A percentile compares a stretch with the other conserved stretches of the same genome.
phyloP scores from a whole-genome alignment of 2,113 vertebrate species.

The Stictonetta naevosa region DNA sequence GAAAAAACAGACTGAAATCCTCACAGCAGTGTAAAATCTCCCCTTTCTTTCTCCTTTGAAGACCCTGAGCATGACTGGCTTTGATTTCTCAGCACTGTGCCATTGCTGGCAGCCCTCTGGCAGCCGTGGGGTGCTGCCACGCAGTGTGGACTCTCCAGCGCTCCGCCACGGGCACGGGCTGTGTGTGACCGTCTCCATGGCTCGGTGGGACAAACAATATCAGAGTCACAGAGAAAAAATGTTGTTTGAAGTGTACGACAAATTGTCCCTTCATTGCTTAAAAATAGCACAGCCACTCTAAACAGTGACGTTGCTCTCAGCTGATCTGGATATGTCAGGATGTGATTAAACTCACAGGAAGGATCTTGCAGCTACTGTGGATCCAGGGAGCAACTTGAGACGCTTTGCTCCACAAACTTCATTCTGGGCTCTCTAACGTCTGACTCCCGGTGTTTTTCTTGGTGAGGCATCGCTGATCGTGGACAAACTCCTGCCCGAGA shows the following conservation, averaged over 20 bases:
- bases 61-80: neutral
- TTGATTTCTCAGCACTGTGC: neutral
- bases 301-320: neutral
- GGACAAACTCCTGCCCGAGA: neutral
- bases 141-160: rapidly evolving
- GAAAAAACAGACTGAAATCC: neutral
- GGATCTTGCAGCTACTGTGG: neutral
- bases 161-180: rapidly evolving
- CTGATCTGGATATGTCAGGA: neutral
- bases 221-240: neutral
- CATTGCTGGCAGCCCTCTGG: neutral
- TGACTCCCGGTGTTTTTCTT: rapidly evolving
- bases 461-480: rapidly evolving
- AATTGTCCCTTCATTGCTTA: neutral
- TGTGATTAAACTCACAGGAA: slow-evolving; percentile 12
- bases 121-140: neutral
- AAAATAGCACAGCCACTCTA: neutral
- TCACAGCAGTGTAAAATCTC: neutral
- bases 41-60: rapidly evolving
- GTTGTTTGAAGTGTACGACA: neutral
- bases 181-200: rapidly evolving
- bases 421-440: neutral
- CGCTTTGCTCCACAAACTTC: neutral
- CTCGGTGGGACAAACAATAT: neutral
- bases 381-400: neutral